Percentiles rank a stretch among this genome's conserved stretches.
Evolutionary conservation across 2,888 invertebrate species (phyloP).

Genomic region (Tenthredo scrophulariae): DNA sequence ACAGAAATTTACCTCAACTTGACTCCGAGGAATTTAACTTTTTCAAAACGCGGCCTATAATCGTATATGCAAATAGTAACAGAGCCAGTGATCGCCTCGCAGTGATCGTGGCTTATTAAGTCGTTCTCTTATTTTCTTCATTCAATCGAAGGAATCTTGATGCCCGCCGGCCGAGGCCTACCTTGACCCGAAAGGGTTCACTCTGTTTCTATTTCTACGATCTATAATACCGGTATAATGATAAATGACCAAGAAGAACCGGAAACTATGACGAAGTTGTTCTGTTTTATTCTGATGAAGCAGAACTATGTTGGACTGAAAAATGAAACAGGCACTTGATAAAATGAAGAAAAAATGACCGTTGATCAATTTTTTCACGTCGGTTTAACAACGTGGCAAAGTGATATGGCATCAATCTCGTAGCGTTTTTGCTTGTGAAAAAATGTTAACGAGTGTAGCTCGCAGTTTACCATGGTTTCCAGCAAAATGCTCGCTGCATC

Average conservation of each 20-base stretch:
- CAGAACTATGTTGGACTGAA: neutral
- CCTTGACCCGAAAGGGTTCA: slow-evolving; percentile 72
- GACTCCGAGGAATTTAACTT: slow-evolving; percentile 68
- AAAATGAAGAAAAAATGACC: neutral
- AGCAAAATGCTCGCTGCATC: slow-evolving; percentile 22
- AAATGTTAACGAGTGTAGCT: slow-evolving; percentile 24
- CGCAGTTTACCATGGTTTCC: neutral
- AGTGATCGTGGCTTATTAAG: slow-evolving; percentile 76
- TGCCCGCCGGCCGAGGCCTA: slow-evolving; percentile 59
- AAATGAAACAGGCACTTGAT: neutral
- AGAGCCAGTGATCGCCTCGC: slow-evolving; percentile 74
- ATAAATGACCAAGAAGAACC: neutral
- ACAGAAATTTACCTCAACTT: slow-evolving; percentile 63
- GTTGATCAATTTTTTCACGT: neutral
- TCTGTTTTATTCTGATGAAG: neutral
- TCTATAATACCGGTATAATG: neutral
- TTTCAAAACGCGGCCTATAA: slow-evolving; percentile 72
- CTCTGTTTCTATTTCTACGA: slow-evolving; percentile 32
- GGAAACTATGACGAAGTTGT: neutral
- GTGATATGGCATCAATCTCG: slow-evolving; percentile 3
- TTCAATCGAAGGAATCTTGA: slow-evolving; percentile 67
- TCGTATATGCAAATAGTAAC: slow-evolving; percentile 77
- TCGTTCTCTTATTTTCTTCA: slow-evolving; percentile 75
- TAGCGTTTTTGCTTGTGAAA: neutral
- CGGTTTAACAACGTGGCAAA: neutral